phyloP scores from a whole-genome alignment of 2,888 invertebrate genomes.

The Drosophila affinis region DNA sequence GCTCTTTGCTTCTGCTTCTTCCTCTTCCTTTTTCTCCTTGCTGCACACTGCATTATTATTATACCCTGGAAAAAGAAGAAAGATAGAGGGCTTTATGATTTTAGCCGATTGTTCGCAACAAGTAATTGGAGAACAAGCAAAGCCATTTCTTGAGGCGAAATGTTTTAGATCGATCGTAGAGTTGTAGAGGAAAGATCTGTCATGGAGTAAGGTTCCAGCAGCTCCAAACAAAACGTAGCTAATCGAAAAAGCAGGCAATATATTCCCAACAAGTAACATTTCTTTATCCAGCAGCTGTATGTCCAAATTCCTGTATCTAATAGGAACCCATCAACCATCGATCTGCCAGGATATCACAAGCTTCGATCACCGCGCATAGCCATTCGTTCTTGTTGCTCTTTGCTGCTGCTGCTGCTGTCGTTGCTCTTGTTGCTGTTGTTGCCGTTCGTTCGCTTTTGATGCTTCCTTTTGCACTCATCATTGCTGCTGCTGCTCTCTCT shows the following conservation, averaged over 20 bases:
- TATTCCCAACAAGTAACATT: too few relatives aligned
- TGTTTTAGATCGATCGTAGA: too few relatives aligned
- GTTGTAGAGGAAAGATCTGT: too few relatives aligned
- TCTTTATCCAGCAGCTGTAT: too few relatives aligned
- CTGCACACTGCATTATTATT: constrained; percentile 55
- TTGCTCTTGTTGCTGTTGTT: constrained; percentile 6
- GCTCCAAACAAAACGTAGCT: too few relatives aligned
- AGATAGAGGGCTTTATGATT: not conserved
- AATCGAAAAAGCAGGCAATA: too few relatives aligned
- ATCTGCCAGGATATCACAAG: not conserved
- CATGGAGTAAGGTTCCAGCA: too few relatives aligned
- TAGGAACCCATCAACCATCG: not conserved
- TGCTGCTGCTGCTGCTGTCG: constrained; percentile 24
- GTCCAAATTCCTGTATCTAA: too few relatives aligned
- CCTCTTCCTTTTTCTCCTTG: constrained; percentile 37
- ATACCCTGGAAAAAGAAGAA: not conserved
- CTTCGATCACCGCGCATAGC: not conserved
- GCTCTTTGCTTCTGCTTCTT: constrained; percentile 7
- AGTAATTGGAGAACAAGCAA: too few relatives aligned
- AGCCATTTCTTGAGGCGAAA: too few relatives aligned
- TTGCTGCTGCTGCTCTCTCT: not conserved
- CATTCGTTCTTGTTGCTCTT: constrained; percentile 39
- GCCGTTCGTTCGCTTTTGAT: constrained; percentile 46
- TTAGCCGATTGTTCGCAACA: not conserved
- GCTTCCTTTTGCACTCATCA: constrained; percentile 56